Evolutionary conservation across 2,113 vertebrate species (phyloP), one percentile per base, ranked within the genome.

Genomic region (Butorides virescens): DNA sequence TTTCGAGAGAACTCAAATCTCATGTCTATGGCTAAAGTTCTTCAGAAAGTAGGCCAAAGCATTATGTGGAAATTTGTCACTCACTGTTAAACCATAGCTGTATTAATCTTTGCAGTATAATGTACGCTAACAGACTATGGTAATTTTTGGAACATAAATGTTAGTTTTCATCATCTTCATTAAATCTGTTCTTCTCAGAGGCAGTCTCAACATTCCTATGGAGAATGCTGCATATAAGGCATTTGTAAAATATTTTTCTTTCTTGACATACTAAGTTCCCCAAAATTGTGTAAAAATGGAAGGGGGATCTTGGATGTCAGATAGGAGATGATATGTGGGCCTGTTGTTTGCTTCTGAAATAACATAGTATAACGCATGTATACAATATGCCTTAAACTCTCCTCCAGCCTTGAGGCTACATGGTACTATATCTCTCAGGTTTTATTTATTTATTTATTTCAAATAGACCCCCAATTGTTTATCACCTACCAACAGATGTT

Each of bases 31-130:
- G 26, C 18, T 42, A 74, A 84, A 86, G 29, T 88, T 74, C 75
- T 96, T 95, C 55, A 77, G 44, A 88, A 96, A 93, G 67, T 63
- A 95, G 92, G 88, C 75, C 71, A 96, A 90, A 90, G 62, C 46
- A 92, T 96, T 86, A 76, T 59, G 46, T 62, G 50, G 46, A 94
- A 92, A 94, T 90, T 42, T 85, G 74, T 65, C 81, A 70, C 29
- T 88, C 47, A 50, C 29, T 73, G 25, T 92, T 67, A 96, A 96
- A 65, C 59, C 37, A 56, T 44, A 53, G 55, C 59, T 93, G 15
- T 23, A 36, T 67, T 90, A 94, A 78, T 88, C 29, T 94, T 71
- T 84, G 50, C 11, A 68, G 22, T 36, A 80, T 32, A 50, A 56
- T 66, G 32, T 52, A 70, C 11, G 12, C 17, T 58, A 88, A 70